These are phyloP conservation scores for Synergus itoensis DNA, from an alignment of 2,888 invertebrate genomes.

Conservation along the genomic window DNA sequence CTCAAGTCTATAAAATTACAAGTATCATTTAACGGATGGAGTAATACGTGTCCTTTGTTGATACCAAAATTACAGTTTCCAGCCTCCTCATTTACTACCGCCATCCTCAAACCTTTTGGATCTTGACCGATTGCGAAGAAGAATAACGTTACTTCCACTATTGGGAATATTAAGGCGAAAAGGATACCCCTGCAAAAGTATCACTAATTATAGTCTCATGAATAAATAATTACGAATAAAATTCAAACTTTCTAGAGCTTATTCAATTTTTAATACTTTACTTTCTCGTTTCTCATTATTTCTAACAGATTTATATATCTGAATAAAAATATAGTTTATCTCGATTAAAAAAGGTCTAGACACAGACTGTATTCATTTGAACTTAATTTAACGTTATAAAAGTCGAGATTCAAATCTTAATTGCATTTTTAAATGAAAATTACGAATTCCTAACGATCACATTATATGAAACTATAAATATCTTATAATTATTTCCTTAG, in stretches of 20 bases:
- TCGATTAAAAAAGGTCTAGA: not conserved
- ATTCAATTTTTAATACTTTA: not conserved
- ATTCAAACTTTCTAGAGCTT: not conserved
- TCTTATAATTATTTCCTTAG: not conserved
- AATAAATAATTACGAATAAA: not conserved
- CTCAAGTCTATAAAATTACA: slow-evolving; percentile 81
- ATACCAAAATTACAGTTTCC: slow-evolving; percentile 77
- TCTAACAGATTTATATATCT: not conserved
- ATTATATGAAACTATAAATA: not conserved
- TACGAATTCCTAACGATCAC: not conserved
- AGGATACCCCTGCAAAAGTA: slow-evolving; percentile 84
- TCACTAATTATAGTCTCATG: slow-evolving; percentile 44
- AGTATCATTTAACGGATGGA: slow-evolving; percentile 68
- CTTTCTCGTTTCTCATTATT: not conserved
- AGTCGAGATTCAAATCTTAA: not conserved
- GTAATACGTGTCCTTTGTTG: slow-evolving; percentile 76
- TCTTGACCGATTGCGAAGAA: slow-evolving; percentile 90
- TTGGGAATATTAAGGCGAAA: slow-evolving; percentile 90
- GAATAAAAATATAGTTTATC: not conserved
- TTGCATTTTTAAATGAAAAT: not conserved
- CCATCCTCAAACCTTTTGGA: slow-evolving; percentile 85
- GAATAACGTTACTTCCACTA: slow-evolving; percentile 89
- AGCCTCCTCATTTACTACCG: slow-evolving; percentile 89
- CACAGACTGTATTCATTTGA: not conserved
- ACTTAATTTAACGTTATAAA: not conserved